phyloP scores from a whole-genome alignment of 2,113 vertebrate species.

The Polyodon spathula region DNA sequence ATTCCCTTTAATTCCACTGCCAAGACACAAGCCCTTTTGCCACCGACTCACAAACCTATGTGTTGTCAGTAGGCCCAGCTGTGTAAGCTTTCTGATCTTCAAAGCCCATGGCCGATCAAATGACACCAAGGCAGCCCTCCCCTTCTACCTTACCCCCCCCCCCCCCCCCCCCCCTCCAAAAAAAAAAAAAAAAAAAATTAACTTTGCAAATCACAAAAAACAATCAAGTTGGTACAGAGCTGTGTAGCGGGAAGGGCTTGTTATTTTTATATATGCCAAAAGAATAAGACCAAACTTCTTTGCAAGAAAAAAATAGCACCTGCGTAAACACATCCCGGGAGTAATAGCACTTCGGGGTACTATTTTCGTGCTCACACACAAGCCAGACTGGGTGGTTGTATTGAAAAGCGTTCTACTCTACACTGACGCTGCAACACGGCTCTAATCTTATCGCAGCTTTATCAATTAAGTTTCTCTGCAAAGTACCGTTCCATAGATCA shows the following conservation, averaged over 20 bases:
- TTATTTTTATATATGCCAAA: no score
- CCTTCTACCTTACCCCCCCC: constrained; percentile 33
- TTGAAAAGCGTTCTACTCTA: constrained; percentile 17
- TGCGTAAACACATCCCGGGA: constrained; percentile 7
- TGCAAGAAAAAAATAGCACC: background rate
- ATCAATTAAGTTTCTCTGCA: constrained; percentile 14
- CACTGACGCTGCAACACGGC: constrained; percentile 14
- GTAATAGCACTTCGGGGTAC: constrained; percentile 32
- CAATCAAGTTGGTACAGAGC: no score
- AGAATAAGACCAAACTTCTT: background rate
- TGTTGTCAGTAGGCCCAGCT: constrained; percentile 42
- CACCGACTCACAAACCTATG: constrained; percentile 21
- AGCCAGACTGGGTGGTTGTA: constrained; percentile 24
- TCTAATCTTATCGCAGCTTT: constrained; percentile 29
- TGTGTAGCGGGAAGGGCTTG: no score
- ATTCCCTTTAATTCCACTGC: constrained; percentile 31
- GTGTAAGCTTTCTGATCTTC: constrained; percentile 59
- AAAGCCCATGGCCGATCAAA: constrained; percentile 56
- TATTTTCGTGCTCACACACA: constrained; percentile 35
- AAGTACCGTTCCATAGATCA: constrained; percentile 23
- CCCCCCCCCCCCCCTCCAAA: no score
- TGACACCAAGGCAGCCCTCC: constrained; percentile 32
- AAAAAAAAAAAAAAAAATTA: constrained; percentile 31
- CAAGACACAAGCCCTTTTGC: constrained; percentile 22
- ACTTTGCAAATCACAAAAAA: no score